Conservation (phyloP, 2,888 invertebrate genomes). For the Lottia scabra region DNA sequence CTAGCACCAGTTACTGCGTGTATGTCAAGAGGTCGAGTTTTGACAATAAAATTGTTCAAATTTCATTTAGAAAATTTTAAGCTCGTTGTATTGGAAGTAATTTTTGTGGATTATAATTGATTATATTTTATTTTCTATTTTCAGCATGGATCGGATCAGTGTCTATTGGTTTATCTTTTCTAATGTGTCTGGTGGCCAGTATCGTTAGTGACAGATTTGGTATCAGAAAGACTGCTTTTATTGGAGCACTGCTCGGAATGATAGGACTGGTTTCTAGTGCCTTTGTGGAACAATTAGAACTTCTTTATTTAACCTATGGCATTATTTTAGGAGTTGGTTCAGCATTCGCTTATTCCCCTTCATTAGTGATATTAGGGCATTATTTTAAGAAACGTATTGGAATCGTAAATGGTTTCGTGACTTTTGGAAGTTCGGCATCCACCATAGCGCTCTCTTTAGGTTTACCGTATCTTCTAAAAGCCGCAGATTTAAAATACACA, state of each 20-base stretch:
- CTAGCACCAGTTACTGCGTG: no score
- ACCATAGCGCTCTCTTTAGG: slow-evolving; percentile 74
- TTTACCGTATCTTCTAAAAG: slow-evolving; percentile 42
- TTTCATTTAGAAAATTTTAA: no score
- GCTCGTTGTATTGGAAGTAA: no score
- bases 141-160: slow-evolving; percentile 89
- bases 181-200: slow-evolving; percentile 87
- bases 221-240: slow-evolving; percentile 83
- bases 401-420: slow-evolving; percentile 89
- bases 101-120: no score
- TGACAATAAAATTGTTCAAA: no score
- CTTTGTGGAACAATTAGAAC: slow-evolving; percentile 78
- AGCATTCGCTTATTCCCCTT: slow-evolving; percentile 90
- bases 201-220: slow-evolving; percentile 87
- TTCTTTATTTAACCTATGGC: slow-evolving; percentile 88
- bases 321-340: slow-evolving; percentile 89
- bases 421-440: slow-evolving; percentile 89
- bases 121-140: slow-evolving; percentile 55
- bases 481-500: slow-evolving; percentile 52
- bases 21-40: no score
- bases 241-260: slow-evolving; percentile 84
- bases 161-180: slow-evolving; percentile 88
- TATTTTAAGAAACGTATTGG: slow-evolving; percentile 87
- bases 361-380: slow-evolving; percentile 89
- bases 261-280: slow-evolving; percentile 85